phyloP scores from a whole-genome alignment of 2,888 invertebrate genomes.

The Drosophila fungiperda region DNA sequence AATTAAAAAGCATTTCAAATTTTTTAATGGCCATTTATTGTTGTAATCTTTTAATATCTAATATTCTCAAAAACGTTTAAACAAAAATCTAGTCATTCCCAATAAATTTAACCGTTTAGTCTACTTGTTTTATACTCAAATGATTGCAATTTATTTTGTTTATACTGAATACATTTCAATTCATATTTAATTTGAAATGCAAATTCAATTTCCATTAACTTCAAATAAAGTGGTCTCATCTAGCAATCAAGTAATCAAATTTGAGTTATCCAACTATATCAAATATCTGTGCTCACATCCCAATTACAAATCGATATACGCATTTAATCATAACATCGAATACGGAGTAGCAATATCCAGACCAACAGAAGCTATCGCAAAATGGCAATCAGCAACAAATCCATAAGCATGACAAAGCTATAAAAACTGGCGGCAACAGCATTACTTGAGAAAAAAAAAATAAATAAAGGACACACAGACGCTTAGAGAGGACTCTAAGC shows the following conservation, averaged over 20 bases:
- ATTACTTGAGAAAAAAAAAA: constrained; percentile 28
- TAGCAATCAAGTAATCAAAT: constrained; percentile 42
- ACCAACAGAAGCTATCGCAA: constrained; percentile 57
- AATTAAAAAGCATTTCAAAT: neutral
- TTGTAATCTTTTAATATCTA: neutral
- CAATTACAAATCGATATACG: constrained; percentile 72
- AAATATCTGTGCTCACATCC: constrained; percentile 17
- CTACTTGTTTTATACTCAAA: neutral
- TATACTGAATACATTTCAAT: constrained; percentile 13
- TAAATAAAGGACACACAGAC: constrained; percentile 13
- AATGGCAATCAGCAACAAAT: constrained; percentile 74
- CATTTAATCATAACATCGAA: constrained; percentile 61
- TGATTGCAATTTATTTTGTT: neutral
- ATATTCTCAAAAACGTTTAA: neutral
- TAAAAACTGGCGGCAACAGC: constrained; percentile 58
- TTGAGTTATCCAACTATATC: constrained; percentile 30
- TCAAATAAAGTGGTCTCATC: constrained; percentile 38
- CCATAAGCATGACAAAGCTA: constrained; percentile 76
- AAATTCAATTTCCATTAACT: constrained; percentile 46
- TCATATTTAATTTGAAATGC: constrained; percentile 16
- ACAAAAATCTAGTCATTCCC: neutral
- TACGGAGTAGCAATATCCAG: constrained; percentile 24
- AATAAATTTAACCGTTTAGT: neutral
- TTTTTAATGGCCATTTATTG: neutral
- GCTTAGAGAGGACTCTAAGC: constrained; percentile 32